Evolutionary conservation across 2,797 vertebrate species (phyloP).

Genomic region (Channallabes apus): DNA sequence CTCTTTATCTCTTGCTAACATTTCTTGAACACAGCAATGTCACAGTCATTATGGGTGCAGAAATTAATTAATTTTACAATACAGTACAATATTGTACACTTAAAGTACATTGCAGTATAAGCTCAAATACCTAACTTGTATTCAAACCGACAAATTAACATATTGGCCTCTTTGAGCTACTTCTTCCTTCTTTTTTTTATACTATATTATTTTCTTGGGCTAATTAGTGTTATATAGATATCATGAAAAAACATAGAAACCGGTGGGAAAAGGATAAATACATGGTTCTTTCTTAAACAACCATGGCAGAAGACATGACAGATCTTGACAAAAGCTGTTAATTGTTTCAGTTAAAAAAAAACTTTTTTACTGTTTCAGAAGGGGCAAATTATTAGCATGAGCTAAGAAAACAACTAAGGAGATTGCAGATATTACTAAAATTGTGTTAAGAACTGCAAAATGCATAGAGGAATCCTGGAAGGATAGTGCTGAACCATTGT

Average conservation of each 20-base stretch:
- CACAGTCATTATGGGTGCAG: background rate
- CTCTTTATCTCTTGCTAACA: background rate
- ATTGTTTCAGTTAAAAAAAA: too few species aligned
- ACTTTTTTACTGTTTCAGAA: too few species aligned
- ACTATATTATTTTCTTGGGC: background rate
- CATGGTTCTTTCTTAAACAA: too few species aligned
- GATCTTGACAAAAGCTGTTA: too few species aligned
- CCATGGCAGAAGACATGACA: too few species aligned
- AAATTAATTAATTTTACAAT: background rate
- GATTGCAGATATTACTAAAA: too few species aligned
- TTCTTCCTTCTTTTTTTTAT: background rate
- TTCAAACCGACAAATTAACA: too few species aligned
- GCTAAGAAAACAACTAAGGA: too few species aligned
- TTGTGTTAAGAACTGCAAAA: too few species aligned
- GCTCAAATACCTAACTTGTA: background rate
- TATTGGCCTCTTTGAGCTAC: background rate
- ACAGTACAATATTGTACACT: background rate
- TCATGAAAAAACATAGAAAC: background rate
- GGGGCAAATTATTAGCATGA: too few species aligned
- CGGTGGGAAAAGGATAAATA: background rate
- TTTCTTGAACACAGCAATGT: background rate
- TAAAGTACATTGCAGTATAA: background rate
- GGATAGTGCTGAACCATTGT: too few species aligned
- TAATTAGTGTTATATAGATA: background rate
- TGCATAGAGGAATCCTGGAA: too few species aligned